A percentile compares a stretch with the other conserved stretches of the same genome.
Evolutionary conservation across 2,797 vertebrate genomes (phyloP).

Genomic region (Enteromius treurensis): DNA sequence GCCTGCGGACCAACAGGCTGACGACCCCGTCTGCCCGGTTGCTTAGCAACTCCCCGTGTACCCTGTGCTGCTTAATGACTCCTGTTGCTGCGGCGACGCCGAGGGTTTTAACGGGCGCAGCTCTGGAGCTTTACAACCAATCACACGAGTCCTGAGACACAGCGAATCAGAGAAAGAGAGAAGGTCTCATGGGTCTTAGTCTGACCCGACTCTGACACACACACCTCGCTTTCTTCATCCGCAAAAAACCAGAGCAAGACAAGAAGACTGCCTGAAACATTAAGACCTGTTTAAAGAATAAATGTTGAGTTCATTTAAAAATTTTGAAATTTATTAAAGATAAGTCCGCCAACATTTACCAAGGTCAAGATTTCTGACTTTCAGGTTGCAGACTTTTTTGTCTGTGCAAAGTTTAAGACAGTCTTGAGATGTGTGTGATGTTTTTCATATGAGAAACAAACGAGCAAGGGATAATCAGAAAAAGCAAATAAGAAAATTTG

Average conservation of each 20-base stretch:
- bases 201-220: slow-evolving; percentile 60
- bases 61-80: slow-evolving; percentile 77
- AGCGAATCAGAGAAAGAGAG: slow-evolving; percentile 67
- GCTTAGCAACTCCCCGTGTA: slow-evolving; percentile 79
- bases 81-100: slow-evolving; percentile 72
- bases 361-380: neutral
- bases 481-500: neutral
- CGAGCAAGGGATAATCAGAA: too few species aligned
- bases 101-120: slow-evolving; percentile 71
- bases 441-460: neutral
- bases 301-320: neutral
- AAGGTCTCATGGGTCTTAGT: slow-evolving; percentile 31
- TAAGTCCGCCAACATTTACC: neutral
- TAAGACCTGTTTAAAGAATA: neutral
- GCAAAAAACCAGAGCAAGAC: neutral
- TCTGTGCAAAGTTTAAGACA: neutral
- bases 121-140: slow-evolving; percentile 70
- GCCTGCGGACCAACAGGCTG: slow-evolving; percentile 68
- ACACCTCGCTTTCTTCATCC: neutral
- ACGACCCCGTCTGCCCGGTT: slow-evolving; percentile 71
- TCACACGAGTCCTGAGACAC: slow-evolving; percentile 67
- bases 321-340: neutral
- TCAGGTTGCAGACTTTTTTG: neutral
- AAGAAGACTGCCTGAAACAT: neutral
- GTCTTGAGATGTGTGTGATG: neutral